A percentile compares a stretch with the other conserved stretches of the same genome.
Conservation (phyloP, 2,888 invertebrate species). For the Hypercompe scribonia region DNA sequence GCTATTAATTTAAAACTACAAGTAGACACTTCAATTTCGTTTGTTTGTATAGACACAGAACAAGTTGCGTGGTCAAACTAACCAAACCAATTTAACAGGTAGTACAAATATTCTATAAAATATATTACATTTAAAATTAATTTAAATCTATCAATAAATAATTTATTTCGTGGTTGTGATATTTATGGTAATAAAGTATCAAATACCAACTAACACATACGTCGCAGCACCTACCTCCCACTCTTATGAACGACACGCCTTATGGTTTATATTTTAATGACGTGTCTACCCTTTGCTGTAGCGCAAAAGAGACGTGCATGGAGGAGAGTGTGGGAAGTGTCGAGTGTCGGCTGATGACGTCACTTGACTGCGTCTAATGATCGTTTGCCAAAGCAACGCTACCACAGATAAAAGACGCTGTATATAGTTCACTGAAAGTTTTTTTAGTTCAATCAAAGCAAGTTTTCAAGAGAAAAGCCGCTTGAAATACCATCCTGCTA, state of each 20-base stretch:
- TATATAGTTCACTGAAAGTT: background rate
- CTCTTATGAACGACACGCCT: conserved; percentile 13
- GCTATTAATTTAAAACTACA: too few species aligned
- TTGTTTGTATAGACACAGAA: too few species aligned
- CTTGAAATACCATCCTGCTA: background rate
- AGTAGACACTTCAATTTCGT: too few species aligned
- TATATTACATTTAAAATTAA: too few species aligned
- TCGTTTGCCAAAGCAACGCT: conserved; percentile 50
- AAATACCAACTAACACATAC: background rate
- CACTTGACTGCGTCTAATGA: conserved; percentile 53
- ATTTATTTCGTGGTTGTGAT: background rate
- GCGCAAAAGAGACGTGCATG: conserved; percentile 8
- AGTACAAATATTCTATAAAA: too few species aligned
- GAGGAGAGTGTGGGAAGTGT: conserved; percentile 24
- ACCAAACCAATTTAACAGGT: too few species aligned
- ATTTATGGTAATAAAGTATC: background rate
- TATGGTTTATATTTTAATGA: conserved; percentile 51
- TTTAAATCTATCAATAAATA: too few species aligned
- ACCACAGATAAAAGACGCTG: background rate
- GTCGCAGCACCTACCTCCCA: background rate
- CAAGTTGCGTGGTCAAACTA: too few species aligned
- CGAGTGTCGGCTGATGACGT: conserved; percentile 55
- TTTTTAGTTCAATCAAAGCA: background rate
- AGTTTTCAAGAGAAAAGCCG: background rate
- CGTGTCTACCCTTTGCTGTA: conserved; percentile 5